Evolutionary conservation across 2,797 vertebrate genomes (phyloP), one percentile per base, ranked within the genome.

Genomic region (Hypotaenidia okinawae): DNA sequence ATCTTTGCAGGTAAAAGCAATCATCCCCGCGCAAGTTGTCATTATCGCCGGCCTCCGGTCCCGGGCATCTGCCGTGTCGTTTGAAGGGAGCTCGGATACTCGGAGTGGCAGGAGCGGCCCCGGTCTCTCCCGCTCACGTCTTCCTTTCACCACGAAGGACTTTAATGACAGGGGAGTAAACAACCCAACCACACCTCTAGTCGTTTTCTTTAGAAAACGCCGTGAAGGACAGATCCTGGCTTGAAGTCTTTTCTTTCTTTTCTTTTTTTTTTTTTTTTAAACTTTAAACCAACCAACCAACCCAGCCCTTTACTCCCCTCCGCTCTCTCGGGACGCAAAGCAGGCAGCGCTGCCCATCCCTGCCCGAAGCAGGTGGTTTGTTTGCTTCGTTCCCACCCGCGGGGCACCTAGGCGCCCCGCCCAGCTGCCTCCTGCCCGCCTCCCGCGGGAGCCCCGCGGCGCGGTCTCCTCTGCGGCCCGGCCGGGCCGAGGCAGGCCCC

Each of bases 1-100:
- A 77, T 91, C 37, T 84, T 39, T 72, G 66, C 77, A 79, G 83
- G 49, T 90, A 32, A 91, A 70, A 59, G 18, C 66, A 70, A 24
- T 52, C 19, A 27, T 55, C 33, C 52, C 39, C 6, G 1, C 7
- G 11, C 23, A 77, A 19, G 68, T 45, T 79, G 54, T 72, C 62
- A 7, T 43, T n/a, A 61, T 32, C 6, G 9, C 30, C 5, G 18
- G 52, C 35, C 72, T 45, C 79, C 4, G 11, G 25, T 15, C 45
- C 74, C 11, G 4, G 11, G 18, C 52, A 22, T 23, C 57, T 12
- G 32, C 3, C 7, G 32, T 18, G 41, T 33, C 3, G 1, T 16
- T 55, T 16, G 45, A 30, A 49, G 11, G 30, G 55, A 69, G 41
- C 62, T 64, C 6, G 0, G 7, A 24, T 10, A 12, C 6, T 9